phyloP scores from a whole-genome alignment of 1,140 invertebrate genomes.

The Eubasilissa regina region DNA sequence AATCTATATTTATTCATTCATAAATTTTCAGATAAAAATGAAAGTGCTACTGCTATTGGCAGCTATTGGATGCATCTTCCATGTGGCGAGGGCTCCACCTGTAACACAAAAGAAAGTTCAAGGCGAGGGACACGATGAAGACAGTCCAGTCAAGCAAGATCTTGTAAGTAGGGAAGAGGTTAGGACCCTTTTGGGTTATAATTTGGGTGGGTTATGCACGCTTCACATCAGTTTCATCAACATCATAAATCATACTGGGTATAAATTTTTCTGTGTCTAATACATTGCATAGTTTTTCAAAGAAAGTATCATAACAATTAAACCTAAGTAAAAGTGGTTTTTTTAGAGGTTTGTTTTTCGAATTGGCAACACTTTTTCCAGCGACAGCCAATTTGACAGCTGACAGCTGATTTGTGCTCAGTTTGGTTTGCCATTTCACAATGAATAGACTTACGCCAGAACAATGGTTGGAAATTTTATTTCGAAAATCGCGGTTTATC shows the following conservation, averaged over 20 bases:
- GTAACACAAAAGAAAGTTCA: slow-evolving; percentile 65
- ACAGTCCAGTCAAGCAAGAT: neutral
- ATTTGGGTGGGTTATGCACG: slow-evolving; percentile 63
- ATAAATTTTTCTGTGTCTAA: neutral
- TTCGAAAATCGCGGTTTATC: too few relatives aligned
- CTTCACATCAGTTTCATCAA: neutral
- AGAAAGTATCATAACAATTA: too few relatives aligned
- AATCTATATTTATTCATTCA: too few relatives aligned
- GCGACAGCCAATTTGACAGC: too few relatives aligned
- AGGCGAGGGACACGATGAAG: slow-evolving; percentile 62
- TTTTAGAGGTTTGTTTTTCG: too few relatives aligned
- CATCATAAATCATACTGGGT: neutral
- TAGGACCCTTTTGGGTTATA: slow-evolving; percentile 65
- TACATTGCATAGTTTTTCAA: neutral
- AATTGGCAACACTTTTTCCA: too few relatives aligned
- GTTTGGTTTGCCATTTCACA: too few relatives aligned
- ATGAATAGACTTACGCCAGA: too few relatives aligned
- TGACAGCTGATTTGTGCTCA: too few relatives aligned
- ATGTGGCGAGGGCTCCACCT: slow-evolving; percentile 68
- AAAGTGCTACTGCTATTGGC: slow-evolving; percentile 12
- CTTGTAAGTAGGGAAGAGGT: neutral
- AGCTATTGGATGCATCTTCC: slow-evolving; percentile 61
- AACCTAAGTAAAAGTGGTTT: too few relatives aligned
- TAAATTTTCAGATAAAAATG: slow-evolving; percentile 1
- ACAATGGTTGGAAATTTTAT: too few relatives aligned